Conservation (phyloP, 2,888 invertebrate species). For the Drosophila mercatorum region DNA sequence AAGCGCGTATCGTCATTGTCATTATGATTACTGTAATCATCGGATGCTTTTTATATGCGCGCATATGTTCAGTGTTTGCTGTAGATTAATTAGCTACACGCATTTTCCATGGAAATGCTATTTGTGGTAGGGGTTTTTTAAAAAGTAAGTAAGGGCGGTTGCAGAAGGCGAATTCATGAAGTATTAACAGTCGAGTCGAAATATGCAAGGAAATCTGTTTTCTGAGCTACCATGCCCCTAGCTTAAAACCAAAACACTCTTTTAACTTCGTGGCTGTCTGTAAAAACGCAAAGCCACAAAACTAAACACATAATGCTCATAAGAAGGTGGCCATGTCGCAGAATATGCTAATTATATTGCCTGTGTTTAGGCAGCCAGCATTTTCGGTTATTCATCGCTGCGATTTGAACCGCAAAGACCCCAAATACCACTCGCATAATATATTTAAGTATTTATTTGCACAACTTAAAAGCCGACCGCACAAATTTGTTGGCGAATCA, state of each 20-base stretch:
- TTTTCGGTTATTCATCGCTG: conserved; percentile 20
- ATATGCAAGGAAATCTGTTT: no score
- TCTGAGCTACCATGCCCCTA: no score
- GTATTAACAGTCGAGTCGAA: no score
- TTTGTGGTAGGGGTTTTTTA: no score
- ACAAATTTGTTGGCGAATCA: conserved; percentile 54
- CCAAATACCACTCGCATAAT: conserved; percentile 24
- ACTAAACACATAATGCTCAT: conserved; percentile 9
- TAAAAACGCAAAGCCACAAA: not conserved
- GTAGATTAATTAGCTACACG: conserved; percentile 18
- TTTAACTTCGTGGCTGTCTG: no score
- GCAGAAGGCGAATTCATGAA: no score
- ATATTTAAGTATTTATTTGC: conserved; percentile 30
- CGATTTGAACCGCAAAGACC: conserved; percentile 29
- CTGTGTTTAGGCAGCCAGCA: not conserved
- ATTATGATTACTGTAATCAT: conserved; percentile 17
- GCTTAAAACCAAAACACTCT: no score
- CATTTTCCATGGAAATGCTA: not conserved
- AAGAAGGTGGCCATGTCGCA: not conserved
- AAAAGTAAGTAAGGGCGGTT: no score
- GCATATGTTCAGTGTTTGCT: conserved; percentile 6
- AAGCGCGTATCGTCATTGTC: conserved; percentile 1
- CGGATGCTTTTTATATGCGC: conserved; percentile 30
- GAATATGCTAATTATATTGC: conserved; percentile 28
- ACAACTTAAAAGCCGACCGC: conserved; percentile 29